A percentile compares a stretch with the other conserved stretches of the same genome.
phyloP scores from a whole-genome alignment of 2,797 vertebrate genomes.

The Sylvia borin region DNA sequence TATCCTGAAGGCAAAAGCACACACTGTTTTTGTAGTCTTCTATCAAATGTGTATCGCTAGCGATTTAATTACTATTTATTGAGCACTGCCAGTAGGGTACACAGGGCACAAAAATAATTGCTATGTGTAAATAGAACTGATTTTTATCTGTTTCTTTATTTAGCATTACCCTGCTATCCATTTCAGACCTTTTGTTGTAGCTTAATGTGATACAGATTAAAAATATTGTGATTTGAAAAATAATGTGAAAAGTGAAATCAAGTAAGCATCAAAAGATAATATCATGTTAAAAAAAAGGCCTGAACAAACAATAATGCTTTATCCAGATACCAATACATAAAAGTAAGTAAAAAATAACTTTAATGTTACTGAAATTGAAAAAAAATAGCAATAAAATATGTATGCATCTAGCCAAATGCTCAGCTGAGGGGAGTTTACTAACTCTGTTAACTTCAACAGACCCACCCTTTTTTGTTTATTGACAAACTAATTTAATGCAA shows the following conservation, averaged over 20 bases:
- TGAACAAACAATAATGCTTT: not conserved
- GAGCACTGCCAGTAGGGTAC: not conserved
- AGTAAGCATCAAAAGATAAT: not conserved
- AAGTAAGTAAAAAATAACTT: not conserved
- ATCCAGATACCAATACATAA: not conserved
- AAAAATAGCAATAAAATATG: not conserved
- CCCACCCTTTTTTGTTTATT: not conserved
- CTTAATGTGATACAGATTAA: not conserved
- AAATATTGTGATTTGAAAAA: not conserved
- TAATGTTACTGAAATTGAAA: not conserved
- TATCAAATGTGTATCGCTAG: not conserved
- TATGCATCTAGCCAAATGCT: not conserved
- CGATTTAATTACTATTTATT: slow-evolving; percentile 14
- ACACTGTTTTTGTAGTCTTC: not conserved
- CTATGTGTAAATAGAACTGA: not conserved
- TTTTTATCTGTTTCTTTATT: not conserved
- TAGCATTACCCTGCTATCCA: not conserved
- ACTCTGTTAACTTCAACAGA: not conserved
- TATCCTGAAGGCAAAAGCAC: slow-evolving; percentile 12
- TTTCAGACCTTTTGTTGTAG: not conserved
- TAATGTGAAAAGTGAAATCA: not conserved
- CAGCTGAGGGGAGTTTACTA: not conserved
- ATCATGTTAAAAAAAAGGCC: not conserved
- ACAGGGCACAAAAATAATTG: not conserved
- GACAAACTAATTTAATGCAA: not conserved